Evolutionary conservation across 1,140 invertebrate species (phyloP).

Genomic region (Rhynchophorus ferrugineus): DNA sequence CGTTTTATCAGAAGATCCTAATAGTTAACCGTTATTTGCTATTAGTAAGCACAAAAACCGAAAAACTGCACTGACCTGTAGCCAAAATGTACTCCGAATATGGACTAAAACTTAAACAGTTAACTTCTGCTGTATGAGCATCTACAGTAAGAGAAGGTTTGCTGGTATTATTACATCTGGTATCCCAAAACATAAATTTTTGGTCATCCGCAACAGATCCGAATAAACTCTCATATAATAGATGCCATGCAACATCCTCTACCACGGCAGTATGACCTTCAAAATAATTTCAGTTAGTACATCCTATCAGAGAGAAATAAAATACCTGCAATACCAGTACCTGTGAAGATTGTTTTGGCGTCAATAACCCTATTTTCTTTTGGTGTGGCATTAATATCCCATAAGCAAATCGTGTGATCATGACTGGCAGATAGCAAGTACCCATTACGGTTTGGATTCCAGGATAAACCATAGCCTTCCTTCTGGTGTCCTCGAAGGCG

Average conservation of each 20-base stretch:
- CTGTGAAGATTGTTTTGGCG: constrained; percentile 95
- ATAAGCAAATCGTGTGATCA: constrained; percentile 98
- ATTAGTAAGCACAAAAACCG: no score
- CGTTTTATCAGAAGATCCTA: constrained; percentile 82
- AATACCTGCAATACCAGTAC: not conserved
- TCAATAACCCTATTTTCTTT: constrained; percentile 93
- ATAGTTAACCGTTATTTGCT: no score
- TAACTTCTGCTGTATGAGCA: constrained; percentile 98
- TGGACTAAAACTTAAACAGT: constrained; percentile 98
- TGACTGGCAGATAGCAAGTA: constrained; percentile 93
- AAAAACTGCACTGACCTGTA: no score
- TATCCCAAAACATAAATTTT: constrained; percentile 99
- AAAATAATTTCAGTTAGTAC: not conserved
- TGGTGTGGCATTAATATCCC: constrained; percentile 97
- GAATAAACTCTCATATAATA: constrained; percentile 95
- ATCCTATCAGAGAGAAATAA: not conserved
- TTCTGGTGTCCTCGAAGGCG: constrained; percentile 94
- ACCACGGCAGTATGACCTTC: constrained; percentile 95
- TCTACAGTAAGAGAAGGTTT: constrained; percentile 98
- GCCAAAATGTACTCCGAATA: constrained; percentile 99
- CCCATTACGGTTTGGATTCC: constrained; percentile 98
- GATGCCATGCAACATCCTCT: constrained; percentile 99
- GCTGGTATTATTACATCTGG: constrained; percentile 87
- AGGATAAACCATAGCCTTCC: constrained; percentile 97
- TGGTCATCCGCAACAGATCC: constrained; percentile 99